phyloP scores from a whole-genome alignment of 2,888 invertebrate species.

The Heliothis peltigera region DNA sequence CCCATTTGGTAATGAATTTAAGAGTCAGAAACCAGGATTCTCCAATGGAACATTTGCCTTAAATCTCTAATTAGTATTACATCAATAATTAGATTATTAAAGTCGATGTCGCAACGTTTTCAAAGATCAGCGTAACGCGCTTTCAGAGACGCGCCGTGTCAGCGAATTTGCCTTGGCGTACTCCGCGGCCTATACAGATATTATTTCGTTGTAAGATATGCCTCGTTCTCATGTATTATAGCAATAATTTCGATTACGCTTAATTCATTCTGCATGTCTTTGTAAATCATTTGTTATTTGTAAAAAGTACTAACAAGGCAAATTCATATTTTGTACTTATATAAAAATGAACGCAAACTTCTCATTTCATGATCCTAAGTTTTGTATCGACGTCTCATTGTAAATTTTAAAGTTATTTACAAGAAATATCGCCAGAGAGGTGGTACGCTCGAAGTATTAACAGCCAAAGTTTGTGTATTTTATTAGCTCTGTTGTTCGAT shows the following conservation, averaged over 20 bases:
- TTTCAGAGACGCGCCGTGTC: conserved; percentile 40
- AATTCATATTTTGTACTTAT: conserved; percentile 64
- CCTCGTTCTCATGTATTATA: conserved; percentile 49
- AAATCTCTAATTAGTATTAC: conserved; percentile 21
- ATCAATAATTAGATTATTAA: conserved; percentile 10
- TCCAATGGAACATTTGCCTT: conserved; percentile 40
- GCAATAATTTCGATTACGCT: conserved; percentile 44
- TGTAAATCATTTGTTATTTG: conserved; percentile 16
- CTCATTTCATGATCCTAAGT: conserved; percentile 36
- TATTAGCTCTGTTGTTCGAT: conserved; percentile 32
- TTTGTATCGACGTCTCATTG: conserved; percentile 36
- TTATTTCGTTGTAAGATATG: conserved; percentile 47
- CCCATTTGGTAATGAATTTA: conserved; percentile 10
- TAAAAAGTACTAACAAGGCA: conserved; percentile 48
- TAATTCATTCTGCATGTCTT: conserved; percentile 29
- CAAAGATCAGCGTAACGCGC: conserved; percentile 16
- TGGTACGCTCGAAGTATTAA: conserved; percentile 59
- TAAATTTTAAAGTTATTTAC: conserved; percentile 40
- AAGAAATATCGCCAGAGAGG: conserved; percentile 34
- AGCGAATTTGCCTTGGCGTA: conserved; percentile 59
- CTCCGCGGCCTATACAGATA: conserved; percentile 42
- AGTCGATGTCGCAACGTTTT: neutral
- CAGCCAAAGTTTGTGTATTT: conserved; percentile 62
- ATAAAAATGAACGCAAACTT: conserved; percentile 52
- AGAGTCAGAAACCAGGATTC: conserved; percentile 22